Conservation (phyloP, 2,888 invertebrate species). For the Disparrhopalites patrizii region DNA sequence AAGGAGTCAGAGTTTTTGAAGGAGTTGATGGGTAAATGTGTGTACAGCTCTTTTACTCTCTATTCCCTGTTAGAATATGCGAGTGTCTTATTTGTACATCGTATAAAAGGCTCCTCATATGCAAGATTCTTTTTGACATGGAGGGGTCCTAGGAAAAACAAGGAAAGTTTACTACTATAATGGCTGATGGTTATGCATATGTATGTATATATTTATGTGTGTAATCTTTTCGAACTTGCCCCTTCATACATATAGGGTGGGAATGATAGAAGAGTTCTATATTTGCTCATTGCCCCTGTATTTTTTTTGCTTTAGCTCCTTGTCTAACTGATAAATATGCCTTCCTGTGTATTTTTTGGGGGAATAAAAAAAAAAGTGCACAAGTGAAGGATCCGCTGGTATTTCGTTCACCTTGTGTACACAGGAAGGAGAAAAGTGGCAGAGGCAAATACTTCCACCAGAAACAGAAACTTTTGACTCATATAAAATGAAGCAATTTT, state of each 20-base stretch:
- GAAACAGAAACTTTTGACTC: no score
- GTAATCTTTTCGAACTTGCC: no score
- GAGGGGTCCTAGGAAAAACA: background rate
- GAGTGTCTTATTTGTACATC: background rate
- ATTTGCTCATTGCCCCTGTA: conserved; percentile 30
- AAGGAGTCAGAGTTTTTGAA: no score
- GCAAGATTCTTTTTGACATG: background rate
- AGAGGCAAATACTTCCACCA: no score
- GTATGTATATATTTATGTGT: no score
- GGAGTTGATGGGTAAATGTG: no score
- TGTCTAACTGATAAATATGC: conserved; percentile 12
- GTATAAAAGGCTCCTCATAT: background rate
- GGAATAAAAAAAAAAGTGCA: background rate
- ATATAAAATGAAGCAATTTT: no score
- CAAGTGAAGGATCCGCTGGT: background rate
- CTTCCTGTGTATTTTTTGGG: background rate
- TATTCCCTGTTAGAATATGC: background rate
- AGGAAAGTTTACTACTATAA: no score
- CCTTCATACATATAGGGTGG: background rate
- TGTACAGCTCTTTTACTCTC: background rate
- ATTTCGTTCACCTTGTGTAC: no score
- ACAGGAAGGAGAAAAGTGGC: background rate
- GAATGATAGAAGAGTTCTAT: conserved; percentile 19
- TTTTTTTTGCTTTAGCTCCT: conserved; percentile 29
- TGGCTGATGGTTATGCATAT: no score